Evolutionary conservation across 2,888 invertebrate species (phyloP), one percentile per base, ranked within the genome.

Genomic region (Xestia sexstrigata): DNA sequence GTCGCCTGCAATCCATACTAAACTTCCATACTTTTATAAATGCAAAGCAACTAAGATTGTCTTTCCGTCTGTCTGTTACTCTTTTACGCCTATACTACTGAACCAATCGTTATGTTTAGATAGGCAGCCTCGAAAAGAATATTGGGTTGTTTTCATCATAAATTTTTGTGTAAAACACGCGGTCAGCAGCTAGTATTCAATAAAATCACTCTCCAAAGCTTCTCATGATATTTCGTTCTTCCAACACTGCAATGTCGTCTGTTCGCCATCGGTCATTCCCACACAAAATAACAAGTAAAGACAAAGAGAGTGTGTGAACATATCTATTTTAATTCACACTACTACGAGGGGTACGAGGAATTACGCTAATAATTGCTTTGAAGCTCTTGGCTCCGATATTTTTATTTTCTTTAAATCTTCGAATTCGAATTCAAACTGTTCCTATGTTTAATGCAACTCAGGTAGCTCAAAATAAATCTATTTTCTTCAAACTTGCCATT

Each of bases 291-390:
- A 81, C 35, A 66, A 60, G 26, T 23, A 30, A 72, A 45, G n/a
- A 70, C 52, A 80, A 73, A 73, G 65, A 70, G 45, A 62, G 3
- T 35, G 55, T 65, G 79, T 45, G 70, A 72, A 49, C 68, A 67
- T 62, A 35, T 75, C 62, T 84, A 83, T 82, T 82, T 82, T 66
- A 65, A 80, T 84, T 60, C 47, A 35, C 42, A 68, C 47, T 67
- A 58, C 60, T 81, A 80, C n/a, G 65, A 52, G 60, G 23, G 20
- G 3, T n/a, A 65, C 26, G 55, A 60, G 11, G 30, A 66, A 67
- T 42, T 66, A 69, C 52, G 66, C 42, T 30, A 73, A 66, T 52
- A 74, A 63, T 63, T 62, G 49, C 45, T 70, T 66, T 39, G 45
- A 66, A 70, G 60, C 52, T 66, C 79, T 62, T 11, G 47, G 39